Evolutionary conservation across 2,888 invertebrate genomes (phyloP), one percentile per base, ranked within the genome.

Genomic region (Ametastegia equiseti): DNA sequence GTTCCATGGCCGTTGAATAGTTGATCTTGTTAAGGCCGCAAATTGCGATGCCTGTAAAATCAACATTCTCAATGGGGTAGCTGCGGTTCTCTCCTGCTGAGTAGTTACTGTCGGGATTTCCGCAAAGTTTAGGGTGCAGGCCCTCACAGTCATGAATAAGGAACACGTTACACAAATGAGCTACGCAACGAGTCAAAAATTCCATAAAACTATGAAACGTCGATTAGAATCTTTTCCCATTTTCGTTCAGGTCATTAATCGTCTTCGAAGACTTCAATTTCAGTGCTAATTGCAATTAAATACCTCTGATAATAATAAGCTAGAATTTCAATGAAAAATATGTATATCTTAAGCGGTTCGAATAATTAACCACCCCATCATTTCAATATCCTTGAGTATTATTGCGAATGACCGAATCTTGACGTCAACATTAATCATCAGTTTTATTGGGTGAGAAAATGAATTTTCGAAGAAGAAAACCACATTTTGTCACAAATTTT

Each of bases 21-120:
- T 94, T 94, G 47, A 94, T 93, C 84, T 94, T 93, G 89, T 95
- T 95, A 81, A 93, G 90, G 82, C 93, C 94, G 87, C 95, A 95
- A 71, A 95, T 89, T 7, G 94, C 93, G 13, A 95, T 90, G 0
- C 93, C 95, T 11, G 95, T 95, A 90, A 95, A 95, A 84, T 94
- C 92, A 2, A 95, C 93, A 33, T 93, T 89, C 30, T 92, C 90
- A 69, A 95, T 93, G 0, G 94, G 93, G 89, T 93, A 94, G 45
- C 92, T 92, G 0, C 91, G n/a, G n/a, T 88, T 0, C 92, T 92
- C 79, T 94, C 93, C 83, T 92, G 89, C 0, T n/a, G n/a, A n/a
- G 92, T 92, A 0, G 94, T 93, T 0, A 94, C 91, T 3, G 93
- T 90, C 4, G 92, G 91, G 81, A 90, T 90, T 3, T 82, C 82